Conservation (phyloP, 2,797 vertebrate species). For the Orestias chungarensis region DNA sequence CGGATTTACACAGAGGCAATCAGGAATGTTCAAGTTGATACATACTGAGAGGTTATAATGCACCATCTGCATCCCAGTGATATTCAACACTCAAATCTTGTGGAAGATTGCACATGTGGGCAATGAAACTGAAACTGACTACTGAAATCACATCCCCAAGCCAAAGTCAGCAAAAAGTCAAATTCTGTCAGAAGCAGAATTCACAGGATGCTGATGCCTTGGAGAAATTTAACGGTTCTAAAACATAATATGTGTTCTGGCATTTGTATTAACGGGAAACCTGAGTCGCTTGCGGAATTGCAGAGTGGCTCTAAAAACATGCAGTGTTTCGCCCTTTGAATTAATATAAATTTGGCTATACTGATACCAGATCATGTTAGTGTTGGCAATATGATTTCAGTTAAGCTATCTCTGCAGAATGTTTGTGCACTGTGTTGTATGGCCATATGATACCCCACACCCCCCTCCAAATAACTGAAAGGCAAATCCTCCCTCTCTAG, state of each 20-base stretch:
- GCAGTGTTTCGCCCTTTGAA: slow-evolving; percentile 51
- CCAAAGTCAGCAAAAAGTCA: slow-evolving; percentile 68
- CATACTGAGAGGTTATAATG: slow-evolving; percentile 40
- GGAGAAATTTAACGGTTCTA: slow-evolving; percentile 53
- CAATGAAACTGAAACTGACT: slow-evolving; percentile 55
- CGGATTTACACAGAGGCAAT: slow-evolving; percentile 40
- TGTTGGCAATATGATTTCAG: slow-evolving; percentile 37
- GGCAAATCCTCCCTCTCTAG: background rate
- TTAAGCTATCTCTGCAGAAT: slow-evolving; percentile 7
- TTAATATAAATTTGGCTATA: slow-evolving; percentile 55
- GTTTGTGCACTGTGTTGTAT: background rate
- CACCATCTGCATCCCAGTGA: slow-evolving; percentile 62
- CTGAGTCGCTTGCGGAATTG: slow-evolving; percentile 49
- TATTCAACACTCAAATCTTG: slow-evolving; percentile 58
- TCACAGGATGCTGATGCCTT: slow-evolving; percentile 41
- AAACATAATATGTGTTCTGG: slow-evolving; percentile 46
- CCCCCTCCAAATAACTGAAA: background rate
- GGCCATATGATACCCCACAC: background rate
- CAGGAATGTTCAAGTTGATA: slow-evolving; percentile 40
- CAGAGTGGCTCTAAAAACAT: slow-evolving; percentile 62
- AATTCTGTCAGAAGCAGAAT: slow-evolving; percentile 56
- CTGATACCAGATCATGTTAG: slow-evolving; percentile 34
- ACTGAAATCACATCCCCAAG: slow-evolving; percentile 48
- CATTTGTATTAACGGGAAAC: slow-evolving; percentile 64
- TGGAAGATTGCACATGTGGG: slow-evolving; percentile 57